phyloP scores from a whole-genome alignment of 37 sponge, comb jelly and placozoan species.

The Haliclona indistincta region DNA sequence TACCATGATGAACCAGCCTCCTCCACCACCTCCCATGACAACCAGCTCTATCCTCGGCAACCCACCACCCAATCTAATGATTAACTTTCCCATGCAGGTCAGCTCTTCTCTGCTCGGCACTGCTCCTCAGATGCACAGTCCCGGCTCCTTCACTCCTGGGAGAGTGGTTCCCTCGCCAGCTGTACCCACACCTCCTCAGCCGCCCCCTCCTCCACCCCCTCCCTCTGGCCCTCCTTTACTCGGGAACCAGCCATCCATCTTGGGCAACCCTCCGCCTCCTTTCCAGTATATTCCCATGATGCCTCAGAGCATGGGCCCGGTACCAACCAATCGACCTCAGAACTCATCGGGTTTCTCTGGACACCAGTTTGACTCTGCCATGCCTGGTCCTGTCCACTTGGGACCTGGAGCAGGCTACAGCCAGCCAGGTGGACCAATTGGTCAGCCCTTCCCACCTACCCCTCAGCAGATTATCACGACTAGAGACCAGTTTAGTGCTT shows the following conservation, averaged over 20 bases:
- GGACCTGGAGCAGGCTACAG: too few relatives aligned
- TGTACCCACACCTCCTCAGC: slow-evolving; percentile 1
- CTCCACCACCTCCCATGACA: background rate
- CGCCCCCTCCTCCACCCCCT: slow-evolving; percentile 14
- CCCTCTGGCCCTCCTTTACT: background rate
- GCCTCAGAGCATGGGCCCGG: slow-evolving; percentile 23
- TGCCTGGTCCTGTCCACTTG: slow-evolving; percentile 14
- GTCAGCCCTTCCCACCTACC: background rate
- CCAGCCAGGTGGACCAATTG: too few relatives aligned
- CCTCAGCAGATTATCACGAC: too few relatives aligned
- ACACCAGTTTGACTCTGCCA: background rate
- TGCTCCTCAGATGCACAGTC: slow-evolving; percentile 29
- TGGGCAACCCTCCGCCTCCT: slow-evolving; percentile 63
- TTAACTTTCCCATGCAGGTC: slow-evolving; percentile 9
- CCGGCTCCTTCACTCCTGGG: background rate
- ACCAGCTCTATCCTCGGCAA: slow-evolving; percentile 63
- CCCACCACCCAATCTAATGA: slow-evolving; percentile 26
- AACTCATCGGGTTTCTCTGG: slow-evolving; percentile 18
- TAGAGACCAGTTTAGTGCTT: too few relatives aligned
- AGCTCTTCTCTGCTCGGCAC: slow-evolving; percentile 31
- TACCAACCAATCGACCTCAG: slow-evolving; percentile 8
- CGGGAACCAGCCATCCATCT: slow-evolving; percentile 26
- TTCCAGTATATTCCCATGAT: too few relatives aligned
- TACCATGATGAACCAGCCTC: background rate
- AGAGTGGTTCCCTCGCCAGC: background rate